A percentile compares a stretch with the other conserved stretches of the same genome.
Evolutionary conservation across 2,113 vertebrate genomes (phyloP).

Genomic region (Laticauda colubrina): DNA sequence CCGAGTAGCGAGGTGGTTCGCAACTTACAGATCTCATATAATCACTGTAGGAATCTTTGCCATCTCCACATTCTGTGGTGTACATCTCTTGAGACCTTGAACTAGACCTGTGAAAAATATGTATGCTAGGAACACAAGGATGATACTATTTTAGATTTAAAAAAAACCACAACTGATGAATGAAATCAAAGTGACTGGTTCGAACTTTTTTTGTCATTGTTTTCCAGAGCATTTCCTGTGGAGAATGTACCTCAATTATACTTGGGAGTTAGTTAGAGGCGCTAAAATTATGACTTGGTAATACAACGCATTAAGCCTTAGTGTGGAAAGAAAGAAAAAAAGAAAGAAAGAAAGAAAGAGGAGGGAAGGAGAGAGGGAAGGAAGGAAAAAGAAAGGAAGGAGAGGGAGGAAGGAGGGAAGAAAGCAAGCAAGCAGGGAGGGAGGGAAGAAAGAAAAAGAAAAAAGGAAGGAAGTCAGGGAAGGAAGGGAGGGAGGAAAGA

Average conservation of each 20-base stretch:
- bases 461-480: too few species aligned
- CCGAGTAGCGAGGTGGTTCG: background rate
- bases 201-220: background rate
- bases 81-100: background rate
- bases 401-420: background rate
- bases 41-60: background rate
- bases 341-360: rapidly evolving
- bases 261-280: background rate
- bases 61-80: too few species aligned
- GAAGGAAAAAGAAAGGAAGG: background rate
- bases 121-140: background rate
- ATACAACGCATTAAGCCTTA: background rate
- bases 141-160: too few species aligned
- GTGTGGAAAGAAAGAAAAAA: background rate
- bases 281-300: background rate
- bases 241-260: background rate
- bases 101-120: background rate
- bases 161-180: background rate
- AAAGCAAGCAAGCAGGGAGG: too few species aligned
- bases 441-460: too few species aligned
- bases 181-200: background rate
- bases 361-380: too few species aligned
- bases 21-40: background rate
- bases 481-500: too few species aligned
- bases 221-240: background rate